These are phyloP conservation scores for Naja naja DNA, from an alignment of 2,113 vertebrate species.

Conservation along the genomic window DNA sequence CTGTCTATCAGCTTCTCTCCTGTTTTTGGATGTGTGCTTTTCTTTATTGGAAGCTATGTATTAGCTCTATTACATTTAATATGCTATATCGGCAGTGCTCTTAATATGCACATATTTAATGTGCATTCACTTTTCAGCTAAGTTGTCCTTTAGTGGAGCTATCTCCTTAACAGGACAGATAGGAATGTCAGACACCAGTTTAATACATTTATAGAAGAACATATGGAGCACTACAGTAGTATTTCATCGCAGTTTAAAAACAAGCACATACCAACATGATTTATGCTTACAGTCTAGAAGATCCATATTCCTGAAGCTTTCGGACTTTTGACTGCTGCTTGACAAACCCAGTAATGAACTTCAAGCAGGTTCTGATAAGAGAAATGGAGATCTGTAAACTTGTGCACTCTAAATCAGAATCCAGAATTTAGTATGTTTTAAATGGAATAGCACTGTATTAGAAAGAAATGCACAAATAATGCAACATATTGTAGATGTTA, in stretches of 20 bases:
- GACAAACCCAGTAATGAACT: background rate
- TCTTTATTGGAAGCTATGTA: conserved; percentile 7
- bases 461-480: background rate
- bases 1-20: background rate
- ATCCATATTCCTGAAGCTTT: background rate
- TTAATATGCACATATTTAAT: background rate
- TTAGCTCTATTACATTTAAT: conserved; percentile 29
- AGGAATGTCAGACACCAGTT: background rate
- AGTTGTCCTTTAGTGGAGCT: background rate
- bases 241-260: background rate
- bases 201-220: background rate
- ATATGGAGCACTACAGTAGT: background rate
- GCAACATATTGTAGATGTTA: background rate
- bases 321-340: background rate
- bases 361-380: background rate
- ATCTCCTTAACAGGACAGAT: background rate
- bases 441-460: background rate
- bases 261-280: background rate
- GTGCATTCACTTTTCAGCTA: conserved; percentile 13
- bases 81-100: background rate
- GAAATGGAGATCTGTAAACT: background rate
- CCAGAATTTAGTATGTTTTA: background rate
- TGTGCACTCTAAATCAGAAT: background rate
- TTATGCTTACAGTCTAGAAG: background rate
- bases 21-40: conserved; percentile 34